Base-by-base conservation (phyloP, 2,888 invertebrate species). In the Ichneumoninae sp. region DNA sequence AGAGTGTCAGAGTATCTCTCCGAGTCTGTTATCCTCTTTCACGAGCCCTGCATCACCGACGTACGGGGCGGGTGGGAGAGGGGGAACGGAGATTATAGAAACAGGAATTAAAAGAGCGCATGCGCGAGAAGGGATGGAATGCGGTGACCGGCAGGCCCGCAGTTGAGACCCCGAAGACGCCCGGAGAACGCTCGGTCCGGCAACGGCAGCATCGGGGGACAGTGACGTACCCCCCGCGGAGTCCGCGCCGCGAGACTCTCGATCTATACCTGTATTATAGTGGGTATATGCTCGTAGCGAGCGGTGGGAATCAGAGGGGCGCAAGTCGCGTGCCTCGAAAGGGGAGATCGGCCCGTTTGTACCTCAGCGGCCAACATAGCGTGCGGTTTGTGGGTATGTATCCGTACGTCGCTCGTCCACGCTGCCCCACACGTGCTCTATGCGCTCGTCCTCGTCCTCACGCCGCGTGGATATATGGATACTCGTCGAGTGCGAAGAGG, bases 201-300 rank as follows among this genome's bases (percentile, higher is more conserved):
- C 89, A 83, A 89, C 85, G 77, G 88, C 87, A 87, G 86, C 88
- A 88, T 85, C 82, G 87, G 91, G 90, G 91, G 92, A 92, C 92
- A 92, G 89, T 92, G 92, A 93, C 91, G 90, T 91, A 90, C 91
- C 92, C 93, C 93, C 93, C 89, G 93, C 91, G 87, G 93, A 91
- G 92, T 78, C 77, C 66, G 69, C 81, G 81, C 73, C 68, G 76
- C 85, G 88, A 81, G 69, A 50, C 22, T 69, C 83, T 78, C 65
- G 83, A 77, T 86, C 78, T 83, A 80, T 84, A 86, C 81, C 78
- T 78, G 75, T 76, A 40, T 76, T 65, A 70, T 76, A 47, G 5
- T 30, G 10, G 52, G 19, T 47, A 16, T 78, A 33, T 66, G 73
- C n/a, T 3, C n/a, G 8, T 36, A 1, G 44, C 44, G 16, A 3